Conservation (phyloP, 2,113 vertebrate species). For the Smithornis capensis region DNA sequence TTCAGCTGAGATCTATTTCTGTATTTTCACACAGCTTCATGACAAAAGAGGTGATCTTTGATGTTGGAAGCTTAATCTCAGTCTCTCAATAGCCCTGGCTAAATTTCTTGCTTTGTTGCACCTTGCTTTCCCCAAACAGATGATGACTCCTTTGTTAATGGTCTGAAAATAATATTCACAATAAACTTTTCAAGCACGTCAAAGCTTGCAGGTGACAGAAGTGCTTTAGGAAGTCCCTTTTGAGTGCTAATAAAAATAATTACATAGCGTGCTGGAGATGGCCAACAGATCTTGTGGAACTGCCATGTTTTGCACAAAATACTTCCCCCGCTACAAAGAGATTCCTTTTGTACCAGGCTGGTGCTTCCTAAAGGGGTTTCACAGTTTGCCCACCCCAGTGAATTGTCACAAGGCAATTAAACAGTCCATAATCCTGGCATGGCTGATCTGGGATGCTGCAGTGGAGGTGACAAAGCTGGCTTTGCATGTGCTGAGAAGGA, state of each 20-base stretch:
- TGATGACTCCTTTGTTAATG: neutral
- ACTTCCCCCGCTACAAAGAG: neutral
- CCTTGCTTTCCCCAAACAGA: neutral
- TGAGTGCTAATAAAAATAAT: neutral
- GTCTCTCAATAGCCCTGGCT: neutral
- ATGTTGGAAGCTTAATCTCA: neutral
- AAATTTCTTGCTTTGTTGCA: neutral
- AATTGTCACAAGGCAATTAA: neutral
- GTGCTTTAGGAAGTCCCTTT: neutral
- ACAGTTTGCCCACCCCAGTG: neutral
- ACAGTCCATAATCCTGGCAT: neutral
- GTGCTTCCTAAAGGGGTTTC: neutral
- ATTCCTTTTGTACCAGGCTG: neutral
- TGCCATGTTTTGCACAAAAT: neutral
- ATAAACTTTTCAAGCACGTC: constrained; percentile 6
- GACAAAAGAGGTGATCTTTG: neutral
- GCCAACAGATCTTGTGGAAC: neutral
- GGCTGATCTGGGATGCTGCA: fast-evolving
- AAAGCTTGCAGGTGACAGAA: constrained; percentile 18
- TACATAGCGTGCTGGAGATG: neutral
- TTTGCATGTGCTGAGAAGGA: neutral
- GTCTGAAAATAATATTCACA: neutral
- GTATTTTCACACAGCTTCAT: neutral
- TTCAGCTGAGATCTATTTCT: neutral
- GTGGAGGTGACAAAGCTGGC: fast-evolving